Base-by-base conservation (phyloP, 2,797 vertebrate species). In the Phoebastria nigripes region DNA sequence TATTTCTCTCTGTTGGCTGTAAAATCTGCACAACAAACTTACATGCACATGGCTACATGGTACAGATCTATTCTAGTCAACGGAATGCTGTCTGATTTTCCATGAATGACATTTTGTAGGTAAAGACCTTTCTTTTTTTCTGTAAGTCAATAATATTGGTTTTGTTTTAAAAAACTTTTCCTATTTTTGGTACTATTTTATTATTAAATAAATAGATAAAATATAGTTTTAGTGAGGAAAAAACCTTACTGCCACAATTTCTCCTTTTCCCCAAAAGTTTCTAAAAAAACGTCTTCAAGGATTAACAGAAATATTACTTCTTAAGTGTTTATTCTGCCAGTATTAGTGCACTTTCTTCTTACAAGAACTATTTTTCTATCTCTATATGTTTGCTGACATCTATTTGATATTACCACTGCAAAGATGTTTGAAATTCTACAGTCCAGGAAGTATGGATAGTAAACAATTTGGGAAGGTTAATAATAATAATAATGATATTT, bases 101-200 rank as follows among this genome's bases (percentile, higher is more conserved):
- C 15, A 37, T 41, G 1, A 78, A 35, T 13, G 8, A 21, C 1
- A 49, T 69, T 65, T 72, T 39, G 12, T 21, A 51, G 1, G 8
- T 70, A 66, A 56, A 44, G 20, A 2, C 4, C 2, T 31, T 58
- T 15, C 1, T 33, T 76, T 35, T 66, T 47, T 35, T 7, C 6
- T 11, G 0, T 39, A 28, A n/a, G 8, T 56, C 8, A 89, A 42
- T 14, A 42, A 25, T 6, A 8, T 3, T 8, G 2, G 0, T 4
- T 65, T 90, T 56, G 19, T 1, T 79, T 47, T 5, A 33, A 49
- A 76, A 41, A 39, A 3, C 5, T 29, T 54, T 28, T 49, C 4
- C 0, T 25, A 10, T 28, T 65, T 70, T 37, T 37, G 0, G 0
- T 54, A 6, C 1, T 35, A 67, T 55, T 70, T 52, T 74, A 13